phyloP scores from a whole-genome alignment of 2,888 invertebrate species.

The Geophilus truncorum region DNA sequence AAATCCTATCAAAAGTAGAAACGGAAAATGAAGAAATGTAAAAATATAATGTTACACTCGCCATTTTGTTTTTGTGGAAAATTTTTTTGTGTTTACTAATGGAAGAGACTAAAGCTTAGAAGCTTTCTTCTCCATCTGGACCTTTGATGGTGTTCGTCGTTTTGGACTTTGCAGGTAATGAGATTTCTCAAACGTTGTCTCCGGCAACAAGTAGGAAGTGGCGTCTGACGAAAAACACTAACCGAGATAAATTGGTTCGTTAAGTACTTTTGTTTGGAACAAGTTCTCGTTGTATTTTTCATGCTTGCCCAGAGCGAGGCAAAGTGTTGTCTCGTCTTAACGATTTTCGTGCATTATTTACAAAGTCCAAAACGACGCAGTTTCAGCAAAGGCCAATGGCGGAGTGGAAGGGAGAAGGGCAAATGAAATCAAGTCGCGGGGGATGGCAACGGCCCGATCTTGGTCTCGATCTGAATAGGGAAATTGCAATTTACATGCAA shows the following conservation, averaged over 20 bases:
- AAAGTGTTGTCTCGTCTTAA: not conserved
- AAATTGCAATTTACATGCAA: slow-evolving; percentile 33
- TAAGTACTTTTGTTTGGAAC: not conserved
- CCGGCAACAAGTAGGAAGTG: too few species aligned
- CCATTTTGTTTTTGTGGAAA: too few species aligned
- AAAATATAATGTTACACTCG: too few species aligned
- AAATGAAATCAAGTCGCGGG: slow-evolving; percentile 1
- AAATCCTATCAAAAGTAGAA: too few species aligned
- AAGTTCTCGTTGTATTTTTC: not conserved
- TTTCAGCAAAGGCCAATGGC: not conserved
- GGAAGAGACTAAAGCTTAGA: too few species aligned
- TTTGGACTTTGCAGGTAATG: not conserved
- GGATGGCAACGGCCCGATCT: slow-evolving; percentile 3
- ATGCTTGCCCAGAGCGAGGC: not conserved
- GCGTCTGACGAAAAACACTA: not conserved
- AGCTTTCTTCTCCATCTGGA: not conserved
- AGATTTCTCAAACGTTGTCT: not conserved
- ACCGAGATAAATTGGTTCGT: not conserved
- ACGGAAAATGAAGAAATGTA: too few species aligned
- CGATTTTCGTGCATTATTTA: not conserved
- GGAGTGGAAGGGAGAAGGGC: not conserved
- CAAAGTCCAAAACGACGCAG: not conserved
- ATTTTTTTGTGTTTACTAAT: too few species aligned
- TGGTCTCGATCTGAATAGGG: slow-evolving; percentile 30
- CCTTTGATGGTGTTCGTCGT: not conserved